Base-by-base conservation (phyloP, 2,113 vertebrate genomes). In the Actenoides lindsayi region DNA sequence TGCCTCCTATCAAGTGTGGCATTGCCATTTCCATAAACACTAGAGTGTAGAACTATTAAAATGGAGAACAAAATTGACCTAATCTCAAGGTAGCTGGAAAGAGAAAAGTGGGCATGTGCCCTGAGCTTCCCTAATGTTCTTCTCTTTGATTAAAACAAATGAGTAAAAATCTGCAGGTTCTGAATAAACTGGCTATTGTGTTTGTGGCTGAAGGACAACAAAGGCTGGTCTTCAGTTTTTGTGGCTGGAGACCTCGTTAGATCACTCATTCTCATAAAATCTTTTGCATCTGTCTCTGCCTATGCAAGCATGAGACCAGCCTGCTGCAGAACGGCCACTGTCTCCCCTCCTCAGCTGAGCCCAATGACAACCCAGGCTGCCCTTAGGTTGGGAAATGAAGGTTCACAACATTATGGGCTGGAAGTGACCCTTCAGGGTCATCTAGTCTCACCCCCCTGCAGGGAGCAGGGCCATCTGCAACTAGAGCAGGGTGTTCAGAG, bases 271-370 rank as follows among this genome's bases (percentile, higher is more conserved):
- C 63, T 54, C 35, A 7, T 37, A 50, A 68, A 68, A 77, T 46
- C 23, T 41, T 41, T 8, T 35, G 30, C 21, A 20, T 20, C 46
- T 16, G 42, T 48, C 37, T 44, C 37, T 39, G 20, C 5, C 33
- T 25, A 9, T 5, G 48, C 10, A 33, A 41, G 39, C 2, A 23
- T 56, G 84, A 73, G n/a, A 18, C 21, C 31, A 5, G 4, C 6
- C 50, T 69, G 39, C 11, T 42, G 35, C 8, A 2, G 42, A 24
- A 9, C 3, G 16, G 28, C 57, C 0, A 0, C 5, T 24, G 53
- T 39, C 25, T 18, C 24, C 3, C 3, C 42, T 33, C 42, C 59
- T 54, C 6, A 6, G 14, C 25, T 14, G 30, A 80, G n/a, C 71
- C 44, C 2, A 5, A 6, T 27, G 2, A 1, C 31, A 63, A 1